Percentiles rank a stretch among this genome's conserved stretches.
These are phyloP conservation scores for Bos javanicus DNA, from an alignment of 2,113 vertebrate species.

Conservation along the genomic window DNA sequence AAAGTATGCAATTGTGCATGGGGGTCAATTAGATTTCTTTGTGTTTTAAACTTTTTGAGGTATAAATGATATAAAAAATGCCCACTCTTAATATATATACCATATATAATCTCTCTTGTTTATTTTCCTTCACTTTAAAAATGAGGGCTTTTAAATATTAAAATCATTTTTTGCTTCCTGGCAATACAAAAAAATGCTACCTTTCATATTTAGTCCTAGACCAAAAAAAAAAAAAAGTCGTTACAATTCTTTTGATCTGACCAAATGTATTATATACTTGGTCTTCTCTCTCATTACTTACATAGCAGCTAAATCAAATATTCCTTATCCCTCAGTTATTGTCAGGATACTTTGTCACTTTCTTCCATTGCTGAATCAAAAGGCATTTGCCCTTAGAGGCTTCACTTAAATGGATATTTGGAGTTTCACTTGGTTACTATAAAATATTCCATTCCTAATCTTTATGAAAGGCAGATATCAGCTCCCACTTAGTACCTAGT, in stretches of 20 bases:
- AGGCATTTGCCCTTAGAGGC: background rate
- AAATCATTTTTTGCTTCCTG: background rate
- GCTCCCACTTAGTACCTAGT: background rate
- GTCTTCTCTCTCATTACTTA: background rate
- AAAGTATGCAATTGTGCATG: background rate
- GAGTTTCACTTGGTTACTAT: background rate
- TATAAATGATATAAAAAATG: background rate
- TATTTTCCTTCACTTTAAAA: background rate
- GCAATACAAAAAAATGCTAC: background rate
- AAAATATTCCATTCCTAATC: background rate
- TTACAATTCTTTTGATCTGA: background rate
- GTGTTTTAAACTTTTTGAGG: background rate
- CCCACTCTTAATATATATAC: background rate
- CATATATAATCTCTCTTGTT: background rate
- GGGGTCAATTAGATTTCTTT: background rate
- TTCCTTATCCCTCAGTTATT: background rate
- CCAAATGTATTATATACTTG: background rate
- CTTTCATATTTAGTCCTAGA: background rate
- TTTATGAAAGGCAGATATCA: background rate
- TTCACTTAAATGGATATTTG: background rate
- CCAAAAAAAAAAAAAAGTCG: background rate
- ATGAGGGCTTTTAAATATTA: background rate
- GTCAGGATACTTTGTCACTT: background rate
- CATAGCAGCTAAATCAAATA: background rate
- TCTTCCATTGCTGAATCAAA: background rate